phyloP scores from a whole-genome alignment of 2,113 vertebrate genomes.

The Columbina picui region DNA sequence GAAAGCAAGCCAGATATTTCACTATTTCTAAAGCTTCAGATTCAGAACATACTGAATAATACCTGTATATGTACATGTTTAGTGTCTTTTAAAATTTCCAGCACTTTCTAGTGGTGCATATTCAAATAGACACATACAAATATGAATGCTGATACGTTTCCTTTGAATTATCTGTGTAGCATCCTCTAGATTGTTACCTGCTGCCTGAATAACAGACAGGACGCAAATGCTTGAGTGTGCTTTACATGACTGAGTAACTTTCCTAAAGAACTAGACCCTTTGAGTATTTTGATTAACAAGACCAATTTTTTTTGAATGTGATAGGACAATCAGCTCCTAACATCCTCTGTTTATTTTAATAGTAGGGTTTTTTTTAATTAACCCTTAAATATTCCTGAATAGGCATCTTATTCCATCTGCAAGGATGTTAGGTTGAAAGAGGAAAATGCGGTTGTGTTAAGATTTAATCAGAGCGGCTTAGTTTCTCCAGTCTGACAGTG shows the following conservation, averaged over 20 bases:
- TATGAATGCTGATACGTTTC: background rate
- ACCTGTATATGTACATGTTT: background rate
- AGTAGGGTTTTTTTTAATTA: background rate
- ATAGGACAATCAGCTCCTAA: background rate
- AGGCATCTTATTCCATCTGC: background rate
- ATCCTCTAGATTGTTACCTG: background rate
- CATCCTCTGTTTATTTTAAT: background rate
- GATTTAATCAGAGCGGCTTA: background rate
- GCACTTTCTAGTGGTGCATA: accelerated
- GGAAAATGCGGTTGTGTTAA: background rate
- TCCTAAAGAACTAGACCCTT: background rate
- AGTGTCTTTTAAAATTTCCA: background rate
- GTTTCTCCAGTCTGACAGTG: background rate
- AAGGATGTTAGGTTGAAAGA: background rate
- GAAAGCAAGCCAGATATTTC: background rate
- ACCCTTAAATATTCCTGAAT: background rate
- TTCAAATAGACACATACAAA: background rate
- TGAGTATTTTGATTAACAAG: background rate
- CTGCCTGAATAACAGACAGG: background rate
- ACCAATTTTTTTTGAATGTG: background rate
- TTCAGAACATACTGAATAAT: background rate
- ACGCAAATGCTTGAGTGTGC: background rate
- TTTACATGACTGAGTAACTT: background rate
- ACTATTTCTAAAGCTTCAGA: background rate
- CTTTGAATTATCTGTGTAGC: background rate